Conservation (phyloP, 1,140 invertebrate species). For the Camponotus floridanus region DNA sequence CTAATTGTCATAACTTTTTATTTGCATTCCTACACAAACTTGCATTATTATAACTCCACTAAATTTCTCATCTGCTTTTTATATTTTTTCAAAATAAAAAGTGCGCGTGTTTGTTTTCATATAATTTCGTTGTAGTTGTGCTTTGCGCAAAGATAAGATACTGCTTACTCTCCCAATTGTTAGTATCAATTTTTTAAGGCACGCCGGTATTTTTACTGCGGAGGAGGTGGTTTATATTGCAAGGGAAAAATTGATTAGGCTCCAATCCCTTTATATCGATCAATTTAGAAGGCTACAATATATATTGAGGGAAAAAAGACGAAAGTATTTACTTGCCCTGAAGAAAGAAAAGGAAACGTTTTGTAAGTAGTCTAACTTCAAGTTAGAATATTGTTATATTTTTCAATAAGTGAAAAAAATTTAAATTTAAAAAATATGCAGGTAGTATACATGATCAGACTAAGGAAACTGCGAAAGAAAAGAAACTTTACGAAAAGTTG, state of each 20-base stretch:
- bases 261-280: slow-evolving; percentile 94
- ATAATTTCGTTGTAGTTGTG: slow-evolving; percentile 70
- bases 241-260: slow-evolving; percentile 91
- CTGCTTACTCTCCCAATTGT: slow-evolving; percentile 80
- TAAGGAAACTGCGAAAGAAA: slow-evolving; percentile 89
- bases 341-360: slow-evolving; percentile 93
- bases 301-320: slow-evolving; percentile 90
- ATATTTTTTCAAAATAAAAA: slow-evolving; percentile 12
- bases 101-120: background rate
- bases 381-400: background rate
- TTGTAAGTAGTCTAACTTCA: slow-evolving; percentile 88
- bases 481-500: slow-evolving; percentile 92
- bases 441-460: slow-evolving; percentile 92
- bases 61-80: background rate
- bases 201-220: slow-evolving; percentile 94
- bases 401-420: slow-evolving; percentile 32
- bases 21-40: background rate
- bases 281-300: slow-evolving; percentile 93
- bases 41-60: background rate
- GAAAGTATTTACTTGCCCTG: slow-evolving; percentile 91
- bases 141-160: slow-evolving; percentile 74
- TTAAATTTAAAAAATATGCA: slow-evolving; percentile 79
- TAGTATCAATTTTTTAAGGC: slow-evolving; percentile 88
- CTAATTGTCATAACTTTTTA: background rate
- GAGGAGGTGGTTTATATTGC: slow-evolving; percentile 94